Conservation (phyloP, 2,797 vertebrate species). For the Champsocephalus gunnari region DNA sequence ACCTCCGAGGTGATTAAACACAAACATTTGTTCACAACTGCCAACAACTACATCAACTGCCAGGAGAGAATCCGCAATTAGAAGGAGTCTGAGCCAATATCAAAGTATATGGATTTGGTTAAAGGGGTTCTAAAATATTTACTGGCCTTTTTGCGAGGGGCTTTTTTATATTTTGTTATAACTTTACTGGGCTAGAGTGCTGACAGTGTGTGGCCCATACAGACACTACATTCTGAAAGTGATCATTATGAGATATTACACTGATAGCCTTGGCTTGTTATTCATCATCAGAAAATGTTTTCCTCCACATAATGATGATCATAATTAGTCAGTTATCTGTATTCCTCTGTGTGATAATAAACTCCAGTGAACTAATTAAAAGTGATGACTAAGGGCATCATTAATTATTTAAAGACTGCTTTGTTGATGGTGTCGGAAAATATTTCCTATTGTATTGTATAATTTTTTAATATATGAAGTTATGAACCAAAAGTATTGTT, state of each 20-base stretch:
- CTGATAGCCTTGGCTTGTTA: constrained; percentile 31
- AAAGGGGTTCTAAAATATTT: too few relatives aligned
- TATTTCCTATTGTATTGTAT: too few relatives aligned
- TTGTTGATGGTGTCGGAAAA: constrained; percentile 16
- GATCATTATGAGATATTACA: constrained; percentile 1
- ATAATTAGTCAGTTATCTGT: constrained; percentile 32
- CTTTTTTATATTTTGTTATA: not conserved
- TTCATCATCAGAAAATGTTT: constrained; percentile 33
- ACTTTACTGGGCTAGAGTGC: not conserved
- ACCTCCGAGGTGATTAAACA: too few relatives aligned
- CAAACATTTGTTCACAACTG: too few relatives aligned
- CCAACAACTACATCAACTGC: too few relatives aligned
- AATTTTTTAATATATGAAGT: not conserved
- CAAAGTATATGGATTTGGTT: too few relatives aligned
- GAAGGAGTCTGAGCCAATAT: too few relatives aligned
- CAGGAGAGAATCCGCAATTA: too few relatives aligned
- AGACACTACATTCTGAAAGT: constrained; percentile 10
- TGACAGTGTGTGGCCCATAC: not conserved
- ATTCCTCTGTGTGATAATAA: constrained; percentile 35
- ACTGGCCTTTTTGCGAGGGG: too few relatives aligned
- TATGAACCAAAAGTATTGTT: not conserved
- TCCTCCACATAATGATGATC: constrained; percentile 17
- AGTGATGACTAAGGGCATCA: constrained; percentile 34
- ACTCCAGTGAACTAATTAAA: constrained; percentile 63
- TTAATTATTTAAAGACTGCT: constrained; percentile 63